Conservation (phyloP, 2,113 vertebrate species). For the Rhynchomys soricoides region DNA sequence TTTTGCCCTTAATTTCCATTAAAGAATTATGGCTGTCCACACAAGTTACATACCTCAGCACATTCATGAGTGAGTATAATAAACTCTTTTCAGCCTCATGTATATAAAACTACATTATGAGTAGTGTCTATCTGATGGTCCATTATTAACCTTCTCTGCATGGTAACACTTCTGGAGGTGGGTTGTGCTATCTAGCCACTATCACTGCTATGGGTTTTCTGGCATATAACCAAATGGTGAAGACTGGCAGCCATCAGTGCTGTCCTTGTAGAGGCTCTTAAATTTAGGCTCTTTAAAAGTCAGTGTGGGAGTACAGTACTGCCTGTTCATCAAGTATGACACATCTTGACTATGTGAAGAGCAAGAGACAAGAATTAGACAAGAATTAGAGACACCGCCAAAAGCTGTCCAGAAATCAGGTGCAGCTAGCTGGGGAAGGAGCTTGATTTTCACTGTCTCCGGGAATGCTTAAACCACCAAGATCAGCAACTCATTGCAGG, state of each 20-base stretch:
- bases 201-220: not conserved
- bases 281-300: constrained; percentile 23
- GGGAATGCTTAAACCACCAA: not conserved
- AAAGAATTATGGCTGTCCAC: not conserved
- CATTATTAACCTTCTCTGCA: not conserved
- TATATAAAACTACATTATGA: not conserved
- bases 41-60: not conserved
- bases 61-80: not conserved
- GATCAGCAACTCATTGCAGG: not conserved
- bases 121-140: not conserved
- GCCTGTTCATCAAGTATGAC: not conserved
- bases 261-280: not conserved
- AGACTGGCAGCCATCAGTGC: not conserved
- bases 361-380: not conserved
- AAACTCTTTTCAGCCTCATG: not conserved
- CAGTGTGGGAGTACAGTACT: not conserved
- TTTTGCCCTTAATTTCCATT: not conserved
- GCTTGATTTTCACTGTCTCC: not conserved
- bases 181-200: not conserved
- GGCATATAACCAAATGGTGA: not conserved
- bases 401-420: not conserved
- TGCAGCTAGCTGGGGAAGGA: not conserved
- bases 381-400: not conserved
- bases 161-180: not conserved
- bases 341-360: not conserved